Percentiles rank a stretch among this genome's conserved stretches.
phyloP scores from a whole-genome alignment of 92 coral and sea anemone species.

The Desmophyllum pertusum region DNA sequence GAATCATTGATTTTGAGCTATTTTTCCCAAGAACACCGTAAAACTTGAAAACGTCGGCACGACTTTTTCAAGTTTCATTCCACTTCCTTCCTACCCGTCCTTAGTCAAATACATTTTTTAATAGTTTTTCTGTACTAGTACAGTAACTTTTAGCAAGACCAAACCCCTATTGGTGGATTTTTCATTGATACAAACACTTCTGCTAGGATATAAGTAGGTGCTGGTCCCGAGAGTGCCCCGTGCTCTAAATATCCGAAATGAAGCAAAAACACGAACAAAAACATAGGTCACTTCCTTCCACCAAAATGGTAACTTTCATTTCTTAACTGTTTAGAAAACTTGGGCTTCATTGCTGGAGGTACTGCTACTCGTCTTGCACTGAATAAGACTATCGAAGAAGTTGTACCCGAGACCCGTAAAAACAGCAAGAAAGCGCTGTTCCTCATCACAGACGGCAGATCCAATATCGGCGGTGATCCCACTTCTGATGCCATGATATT shows the following conservation, averaged over 20 bases:
- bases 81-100: too few relatives aligned
- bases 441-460: slow-evolving; percentile 94
- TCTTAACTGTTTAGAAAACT: slow-evolving; percentile 60
- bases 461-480: slow-evolving; percentile 86
- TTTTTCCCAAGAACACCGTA: too few relatives aligned
- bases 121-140: too few relatives aligned
- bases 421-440: slow-evolving; percentile 91
- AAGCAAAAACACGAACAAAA: background rate
- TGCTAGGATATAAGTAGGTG: too few relatives aligned
- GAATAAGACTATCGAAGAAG: slow-evolving; percentile 67
- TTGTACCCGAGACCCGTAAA: slow-evolving; percentile 82
- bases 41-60: too few relatives aligned
- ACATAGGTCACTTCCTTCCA: background rate
- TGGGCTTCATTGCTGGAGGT: slow-evolving; percentile 88
- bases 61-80: too few relatives aligned
- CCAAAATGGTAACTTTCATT: background rate
- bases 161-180: too few relatives aligned
- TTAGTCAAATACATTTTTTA: too few relatives aligned
- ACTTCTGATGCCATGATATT: slow-evolving; percentile 65
- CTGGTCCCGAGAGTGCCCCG: background rate
- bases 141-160: too few relatives aligned
- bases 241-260: background rate
- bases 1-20: too few relatives aligned
- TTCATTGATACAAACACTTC: too few relatives aligned
- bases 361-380: slow-evolving; percentile 88